Conservation (phyloP, 2,888 invertebrate genomes). For the Andrena flavipes region DNA sequence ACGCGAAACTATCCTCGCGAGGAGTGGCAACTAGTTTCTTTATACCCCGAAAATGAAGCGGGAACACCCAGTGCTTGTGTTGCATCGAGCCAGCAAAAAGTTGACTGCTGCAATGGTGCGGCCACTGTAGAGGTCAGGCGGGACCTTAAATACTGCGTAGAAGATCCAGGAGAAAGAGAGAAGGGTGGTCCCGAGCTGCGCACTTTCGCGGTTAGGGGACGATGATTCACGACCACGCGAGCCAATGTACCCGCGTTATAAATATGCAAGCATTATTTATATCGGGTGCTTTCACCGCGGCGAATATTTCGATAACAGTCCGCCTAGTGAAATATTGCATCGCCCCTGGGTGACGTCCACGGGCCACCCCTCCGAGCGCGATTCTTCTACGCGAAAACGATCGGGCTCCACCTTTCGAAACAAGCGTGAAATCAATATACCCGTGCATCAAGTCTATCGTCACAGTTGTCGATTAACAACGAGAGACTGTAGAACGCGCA, state of each 20-base stretch:
- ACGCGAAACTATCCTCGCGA: not conserved
- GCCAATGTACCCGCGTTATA: slow-evolving; percentile 32
- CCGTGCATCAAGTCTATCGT: no score
- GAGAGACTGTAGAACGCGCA: no score
- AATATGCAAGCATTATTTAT: slow-evolving; percentile 28
- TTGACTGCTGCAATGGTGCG: slow-evolving; percentile 38
- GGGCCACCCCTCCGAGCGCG: no score
- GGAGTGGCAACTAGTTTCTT: slow-evolving; percentile 34
- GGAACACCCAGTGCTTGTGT: slow-evolving; percentile 14
- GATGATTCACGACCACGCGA: slow-evolving; percentile 57
- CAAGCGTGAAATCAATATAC: no score
- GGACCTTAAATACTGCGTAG: slow-evolving; percentile 55
- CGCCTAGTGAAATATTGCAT: not conserved
- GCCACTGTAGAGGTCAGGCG: slow-evolving; percentile 34
- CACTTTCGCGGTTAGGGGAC: slow-evolving; percentile 61
- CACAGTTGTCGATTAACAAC: no score
- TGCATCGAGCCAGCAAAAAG: slow-evolving; percentile 22
- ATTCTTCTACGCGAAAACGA: no score
- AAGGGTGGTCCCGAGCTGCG: slow-evolving; percentile 57
- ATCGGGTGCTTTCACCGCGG: not conserved
- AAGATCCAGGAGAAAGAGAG: slow-evolving; percentile 44
- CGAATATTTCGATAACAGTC: not conserved
- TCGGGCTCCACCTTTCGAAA: not conserved
- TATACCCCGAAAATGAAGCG: slow-evolving; percentile 18
- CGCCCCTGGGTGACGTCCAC: not conserved